Evolutionary conservation across 2,888 invertebrate species (phyloP).

Genomic region (Ischnus inquisitorius): DNA sequence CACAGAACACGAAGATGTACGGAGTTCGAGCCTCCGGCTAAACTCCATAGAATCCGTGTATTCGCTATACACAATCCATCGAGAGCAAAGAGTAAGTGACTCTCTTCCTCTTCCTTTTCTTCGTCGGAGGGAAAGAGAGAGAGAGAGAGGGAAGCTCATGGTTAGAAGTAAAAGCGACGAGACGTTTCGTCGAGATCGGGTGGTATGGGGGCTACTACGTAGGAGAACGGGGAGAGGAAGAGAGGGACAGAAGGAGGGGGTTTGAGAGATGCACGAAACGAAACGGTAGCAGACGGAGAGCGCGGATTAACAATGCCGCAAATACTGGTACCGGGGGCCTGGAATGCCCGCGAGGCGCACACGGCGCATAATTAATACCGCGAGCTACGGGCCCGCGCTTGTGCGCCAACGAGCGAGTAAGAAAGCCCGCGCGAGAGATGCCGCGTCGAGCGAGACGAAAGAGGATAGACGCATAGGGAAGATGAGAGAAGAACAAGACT

Average conservation of each 20-base stretch:
- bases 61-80: conserved; percentile 14
- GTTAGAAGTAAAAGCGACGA: conserved; percentile 12
- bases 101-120: background rate
- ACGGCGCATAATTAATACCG: conserved; percentile 85
- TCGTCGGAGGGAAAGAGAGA: background rate
- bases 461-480: conserved; percentile 53
- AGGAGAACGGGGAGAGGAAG: conserved; percentile 6
- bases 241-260: conserved; percentile 36
- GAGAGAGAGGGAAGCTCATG: background rate
- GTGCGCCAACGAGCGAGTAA: conserved; percentile 51
- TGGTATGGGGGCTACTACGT: conserved; percentile 19
- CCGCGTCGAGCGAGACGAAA: conserved; percentile 50
- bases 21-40: background rate
- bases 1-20: conserved; percentile 5
- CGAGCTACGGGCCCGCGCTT: conserved; percentile 40
- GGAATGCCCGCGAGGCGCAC: conserved; percentile 84
- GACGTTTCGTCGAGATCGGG: conserved; percentile 16
- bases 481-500: conserved; percentile 46
- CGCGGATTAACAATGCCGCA: conserved; percentile 85
- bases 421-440: conserved; percentile 52
- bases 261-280: conserved; percentile 72
- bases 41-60: background rate
- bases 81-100: conserved; percentile 1
- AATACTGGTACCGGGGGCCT: conserved; percentile 83
- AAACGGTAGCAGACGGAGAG: conserved; percentile 82